These are phyloP conservation scores for Harmothoe impar DNA, from an alignment of 2,888 invertebrate genomes.

Conservation along the genomic window DNA sequence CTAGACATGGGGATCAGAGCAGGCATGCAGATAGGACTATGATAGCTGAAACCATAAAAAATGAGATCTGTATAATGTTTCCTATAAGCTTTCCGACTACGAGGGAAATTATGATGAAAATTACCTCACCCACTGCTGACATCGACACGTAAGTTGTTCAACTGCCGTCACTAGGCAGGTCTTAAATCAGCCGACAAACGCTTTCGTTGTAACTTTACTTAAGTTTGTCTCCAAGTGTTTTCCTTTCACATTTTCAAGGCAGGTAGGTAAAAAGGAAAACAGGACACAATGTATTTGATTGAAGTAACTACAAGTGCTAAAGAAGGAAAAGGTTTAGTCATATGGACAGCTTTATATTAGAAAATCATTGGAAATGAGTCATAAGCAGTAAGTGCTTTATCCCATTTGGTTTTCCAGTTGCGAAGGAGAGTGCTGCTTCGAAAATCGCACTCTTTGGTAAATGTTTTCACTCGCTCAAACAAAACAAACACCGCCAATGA, in stretches of 20 bases:
- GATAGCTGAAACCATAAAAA: neutral
- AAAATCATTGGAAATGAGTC: neutral
- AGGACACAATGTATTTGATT: neutral
- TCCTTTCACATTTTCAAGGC: constrained; percentile 11
- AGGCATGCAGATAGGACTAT: neutral
- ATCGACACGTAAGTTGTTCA: constrained; percentile 34
- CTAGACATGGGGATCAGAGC: no score
- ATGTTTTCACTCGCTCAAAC: constrained; percentile 17
- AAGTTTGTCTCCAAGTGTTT: constrained; percentile 33
- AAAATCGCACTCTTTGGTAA: constrained; percentile 42
- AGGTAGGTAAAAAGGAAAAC: constrained; percentile 47
- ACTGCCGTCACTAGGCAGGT: constrained; percentile 35
- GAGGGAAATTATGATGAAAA: constrained; percentile 51
- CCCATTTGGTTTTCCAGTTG: constrained; percentile 45
- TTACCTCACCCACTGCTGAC: constrained; percentile 56
- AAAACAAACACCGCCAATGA: neutral
- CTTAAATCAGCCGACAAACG: neutral
- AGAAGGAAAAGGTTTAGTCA: neutral
- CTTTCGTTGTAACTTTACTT: constrained; percentile 54
- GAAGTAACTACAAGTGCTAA: constrained; percentile 32
- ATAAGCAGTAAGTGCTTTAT: constrained; percentile 20
- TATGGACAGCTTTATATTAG: neutral
- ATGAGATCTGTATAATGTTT: constrained; percentile 32
- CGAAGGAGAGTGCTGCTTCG: constrained; percentile 51
- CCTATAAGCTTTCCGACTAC: constrained; percentile 52